Conservation (phyloP, 1,140 invertebrate genomes). For the Drosophila ambigua region DNA sequence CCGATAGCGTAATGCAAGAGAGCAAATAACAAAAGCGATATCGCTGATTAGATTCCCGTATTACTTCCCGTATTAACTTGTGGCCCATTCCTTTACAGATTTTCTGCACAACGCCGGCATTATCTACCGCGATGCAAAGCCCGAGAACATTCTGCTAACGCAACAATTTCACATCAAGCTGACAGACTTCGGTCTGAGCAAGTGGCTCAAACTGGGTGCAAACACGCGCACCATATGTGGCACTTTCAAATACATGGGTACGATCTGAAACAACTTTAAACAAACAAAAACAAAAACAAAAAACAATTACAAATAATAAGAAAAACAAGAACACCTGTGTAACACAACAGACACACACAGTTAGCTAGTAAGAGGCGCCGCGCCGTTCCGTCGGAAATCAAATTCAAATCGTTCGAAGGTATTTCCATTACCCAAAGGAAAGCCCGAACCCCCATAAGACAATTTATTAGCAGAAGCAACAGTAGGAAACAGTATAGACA, state of each 20-base stretch:
- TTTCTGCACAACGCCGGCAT: conserved; percentile 96
- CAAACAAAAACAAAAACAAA: conserved; percentile 12
- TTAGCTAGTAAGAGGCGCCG: conserved; percentile 36
- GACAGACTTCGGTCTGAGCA: conserved; percentile 97
- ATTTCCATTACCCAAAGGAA: conserved; percentile 5
- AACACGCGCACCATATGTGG: conserved; percentile 95
- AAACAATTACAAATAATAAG: conserved; percentile 33
- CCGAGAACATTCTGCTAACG: conserved; percentile 95
- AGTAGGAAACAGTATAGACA: conserved; percentile 9
- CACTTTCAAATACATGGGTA: conserved; percentile 96
- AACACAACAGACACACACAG: not conserved
- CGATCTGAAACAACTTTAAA: conserved; percentile 48
- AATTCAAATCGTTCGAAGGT: conserved; percentile 41
- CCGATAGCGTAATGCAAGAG: not conserved
- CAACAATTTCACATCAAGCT: conserved; percentile 90
- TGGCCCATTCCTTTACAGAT: conserved; percentile 87
- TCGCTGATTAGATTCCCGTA: too few species aligned
- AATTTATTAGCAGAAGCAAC: conserved; percentile 15
- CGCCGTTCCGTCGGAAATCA: conserved; percentile 20
- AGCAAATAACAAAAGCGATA: too few species aligned
- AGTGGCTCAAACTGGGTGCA: conserved; percentile 91
- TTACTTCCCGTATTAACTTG: not conserved
- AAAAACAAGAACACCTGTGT: conserved; percentile 14
- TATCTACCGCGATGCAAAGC: conserved; percentile 95
- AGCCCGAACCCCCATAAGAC: conserved; percentile 11